phyloP scores from a whole-genome alignment of 2,888 invertebrate species.

The Vanessa cardui region DNA sequence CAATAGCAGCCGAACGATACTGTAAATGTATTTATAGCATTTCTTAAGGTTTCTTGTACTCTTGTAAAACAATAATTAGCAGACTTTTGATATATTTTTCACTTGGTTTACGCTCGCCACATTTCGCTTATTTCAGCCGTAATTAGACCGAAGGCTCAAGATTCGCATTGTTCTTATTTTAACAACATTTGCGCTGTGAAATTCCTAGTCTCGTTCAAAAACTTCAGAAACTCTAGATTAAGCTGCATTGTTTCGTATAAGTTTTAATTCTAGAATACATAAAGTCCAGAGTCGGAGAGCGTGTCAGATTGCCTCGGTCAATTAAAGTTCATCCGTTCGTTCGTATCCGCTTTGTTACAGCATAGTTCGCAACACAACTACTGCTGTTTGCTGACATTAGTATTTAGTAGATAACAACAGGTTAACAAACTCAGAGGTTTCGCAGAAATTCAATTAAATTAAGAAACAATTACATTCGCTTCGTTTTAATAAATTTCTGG shows the following conservation, averaged over 20 bases:
- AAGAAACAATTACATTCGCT: neutral
- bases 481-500: neutral
- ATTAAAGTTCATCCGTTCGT: constrained; percentile 43
- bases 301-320: constrained; percentile 41
- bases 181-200: constrained; percentile 36
- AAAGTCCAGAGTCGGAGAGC: constrained; percentile 37
- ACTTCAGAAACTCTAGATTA: constrained; percentile 44
- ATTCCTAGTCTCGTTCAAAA: constrained; percentile 34
- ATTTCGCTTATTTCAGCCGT: constrained; percentile 23
- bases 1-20: no score
- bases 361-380: constrained; percentile 3
- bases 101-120: constrained; percentile 18
- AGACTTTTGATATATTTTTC: constrained; percentile 2
- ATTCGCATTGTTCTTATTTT: constrained; percentile 38
- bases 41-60: no score
- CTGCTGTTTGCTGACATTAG: constrained; percentile 9
- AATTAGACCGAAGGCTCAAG: constrained; percentile 30
- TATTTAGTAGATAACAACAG: constrained; percentile 3
- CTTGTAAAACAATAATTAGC: neutral
- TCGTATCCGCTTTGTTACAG: constrained; percentile 34
- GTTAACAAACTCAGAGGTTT: neutral
- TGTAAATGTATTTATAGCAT: no score
- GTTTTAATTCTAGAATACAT: constrained; percentile 52
- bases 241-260: constrained; percentile 53
- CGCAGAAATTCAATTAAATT: neutral